A percentile compares a stretch with the other conserved stretches of the same genome.
Conservation (phyloP, 2,113 vertebrate species). For the Mesitornis unicolor region DNA sequence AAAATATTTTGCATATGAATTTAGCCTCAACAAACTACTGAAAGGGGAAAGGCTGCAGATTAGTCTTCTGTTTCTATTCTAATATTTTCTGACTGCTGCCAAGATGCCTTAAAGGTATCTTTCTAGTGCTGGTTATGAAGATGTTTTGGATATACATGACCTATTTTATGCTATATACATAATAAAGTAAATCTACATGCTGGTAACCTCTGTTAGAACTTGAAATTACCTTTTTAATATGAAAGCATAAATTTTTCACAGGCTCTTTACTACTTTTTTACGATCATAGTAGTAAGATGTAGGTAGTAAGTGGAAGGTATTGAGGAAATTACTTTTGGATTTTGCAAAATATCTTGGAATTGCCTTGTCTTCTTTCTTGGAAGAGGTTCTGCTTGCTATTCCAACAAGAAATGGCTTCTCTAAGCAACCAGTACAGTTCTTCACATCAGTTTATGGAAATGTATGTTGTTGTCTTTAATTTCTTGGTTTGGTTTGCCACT, state of each 20-base stretch:
- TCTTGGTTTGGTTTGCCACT: background rate
- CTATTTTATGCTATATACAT: background rate
- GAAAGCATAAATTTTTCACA: background rate
- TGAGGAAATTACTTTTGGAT: background rate
- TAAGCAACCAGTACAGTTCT: background rate
- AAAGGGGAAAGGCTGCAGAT: background rate
- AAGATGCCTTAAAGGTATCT: background rate
- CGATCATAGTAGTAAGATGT: too few species aligned
- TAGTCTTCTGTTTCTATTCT: background rate
- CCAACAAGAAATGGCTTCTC: background rate
- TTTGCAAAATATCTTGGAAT: background rate
- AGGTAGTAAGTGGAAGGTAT: background rate
- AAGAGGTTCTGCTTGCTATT: background rate
- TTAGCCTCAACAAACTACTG: background rate
- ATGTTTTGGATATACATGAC: background rate
- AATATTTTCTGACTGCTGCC: background rate
- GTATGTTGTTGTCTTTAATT: background rate
- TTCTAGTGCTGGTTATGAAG: background rate
- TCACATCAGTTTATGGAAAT: background rate
- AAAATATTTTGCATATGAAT: background rate
- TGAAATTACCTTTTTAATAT: background rate
- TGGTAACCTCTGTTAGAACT: background rate
- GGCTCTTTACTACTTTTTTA: background rate
- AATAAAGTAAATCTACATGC: background rate
- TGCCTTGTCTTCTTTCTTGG: background rate